phyloP scores from a whole-genome alignment of 2,888 invertebrate species.

The Epinotia demarniana region DNA sequence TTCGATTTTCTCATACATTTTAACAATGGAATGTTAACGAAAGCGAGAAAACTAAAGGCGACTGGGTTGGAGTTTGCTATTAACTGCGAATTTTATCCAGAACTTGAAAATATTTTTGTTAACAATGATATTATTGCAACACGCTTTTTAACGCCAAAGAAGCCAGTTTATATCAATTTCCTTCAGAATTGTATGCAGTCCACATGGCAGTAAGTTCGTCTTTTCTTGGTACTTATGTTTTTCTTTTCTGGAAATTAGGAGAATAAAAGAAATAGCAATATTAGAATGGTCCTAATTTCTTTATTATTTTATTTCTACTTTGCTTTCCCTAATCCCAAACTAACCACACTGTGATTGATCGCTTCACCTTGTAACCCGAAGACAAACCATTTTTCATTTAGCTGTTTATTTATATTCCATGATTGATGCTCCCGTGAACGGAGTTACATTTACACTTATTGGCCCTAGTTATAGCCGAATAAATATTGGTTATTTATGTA shows the following conservation, averaged over 20 bases:
- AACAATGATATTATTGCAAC: too few species aligned
- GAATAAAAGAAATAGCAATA: too few species aligned
- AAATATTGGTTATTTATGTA: conserved; percentile 27
- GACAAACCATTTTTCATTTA: conserved; percentile 35
- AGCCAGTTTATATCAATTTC: too few species aligned
- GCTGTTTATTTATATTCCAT: conserved; percentile 31
- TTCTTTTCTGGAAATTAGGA: neutral
- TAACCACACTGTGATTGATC: conserved; percentile 28
- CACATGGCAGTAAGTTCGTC: neutral
- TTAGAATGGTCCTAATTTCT: neutral
- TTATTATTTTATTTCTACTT: neutral
- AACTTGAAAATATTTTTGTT: too few species aligned
- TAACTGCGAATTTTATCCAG: too few species aligned
- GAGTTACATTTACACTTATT: conserved; percentile 25
- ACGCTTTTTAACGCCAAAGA: too few species aligned
- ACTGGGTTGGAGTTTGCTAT: too few species aligned
- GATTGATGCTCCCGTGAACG: conserved; percentile 33
- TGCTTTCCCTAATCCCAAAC: conserved; percentile 3
- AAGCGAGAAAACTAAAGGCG: too few species aligned
- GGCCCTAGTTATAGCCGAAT: conserved; percentile 20
- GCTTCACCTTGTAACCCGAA: conserved; percentile 20
- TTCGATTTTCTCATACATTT: too few species aligned
- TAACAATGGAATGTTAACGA: too few species aligned
- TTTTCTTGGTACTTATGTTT: neutral
- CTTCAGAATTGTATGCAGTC: too few species aligned